Conservation (phyloP, 1,140 invertebrate species). For the Telenomus remus region DNA sequence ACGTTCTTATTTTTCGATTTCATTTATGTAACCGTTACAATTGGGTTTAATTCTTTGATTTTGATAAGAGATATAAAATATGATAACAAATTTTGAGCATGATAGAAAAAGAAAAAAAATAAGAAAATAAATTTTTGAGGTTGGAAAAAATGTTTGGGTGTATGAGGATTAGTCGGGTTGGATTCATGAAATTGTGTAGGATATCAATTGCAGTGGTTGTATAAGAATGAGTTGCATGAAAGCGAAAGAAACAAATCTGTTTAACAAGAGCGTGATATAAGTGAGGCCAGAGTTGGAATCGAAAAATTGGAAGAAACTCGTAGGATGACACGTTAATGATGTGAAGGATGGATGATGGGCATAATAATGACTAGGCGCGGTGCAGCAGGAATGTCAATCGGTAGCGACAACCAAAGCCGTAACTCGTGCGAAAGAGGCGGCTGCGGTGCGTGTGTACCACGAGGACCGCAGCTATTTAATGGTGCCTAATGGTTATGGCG, state of each 20-base stretch:
- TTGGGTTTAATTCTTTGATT: too few relatives aligned
- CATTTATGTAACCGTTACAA: too few relatives aligned
- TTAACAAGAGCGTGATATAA: background rate
- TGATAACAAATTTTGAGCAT: too few relatives aligned
- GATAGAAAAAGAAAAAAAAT: too few relatives aligned
- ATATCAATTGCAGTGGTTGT: too few relatives aligned
- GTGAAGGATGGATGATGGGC: constrained; percentile 30
- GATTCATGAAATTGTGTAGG: background rate
- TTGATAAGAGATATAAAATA: too few relatives aligned
- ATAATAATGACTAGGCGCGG: constrained; percentile 43
- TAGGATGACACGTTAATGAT: constrained; percentile 34
- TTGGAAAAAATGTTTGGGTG: too few relatives aligned
- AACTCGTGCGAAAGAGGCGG: constrained; percentile 30
- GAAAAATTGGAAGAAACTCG: constrained; percentile 35
- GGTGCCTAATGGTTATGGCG: constrained; percentile 55
- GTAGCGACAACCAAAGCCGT: constrained; percentile 32
- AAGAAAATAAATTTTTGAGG: too few relatives aligned
- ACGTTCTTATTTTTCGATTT: too few relatives aligned
- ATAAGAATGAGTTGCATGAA: too few relatives aligned
- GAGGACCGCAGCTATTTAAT: constrained; percentile 57
- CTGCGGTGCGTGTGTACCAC: constrained; percentile 42
- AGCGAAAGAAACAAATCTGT: background rate
- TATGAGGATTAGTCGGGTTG: constrained; percentile 16
- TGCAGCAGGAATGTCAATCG: constrained; percentile 54
- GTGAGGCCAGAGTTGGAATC: background rate